Evolutionary conservation across 2,888 invertebrate genomes (phyloP), one percentile per base, ranked within the genome.

Genomic region (Exephanes ischioxanthus): DNA sequence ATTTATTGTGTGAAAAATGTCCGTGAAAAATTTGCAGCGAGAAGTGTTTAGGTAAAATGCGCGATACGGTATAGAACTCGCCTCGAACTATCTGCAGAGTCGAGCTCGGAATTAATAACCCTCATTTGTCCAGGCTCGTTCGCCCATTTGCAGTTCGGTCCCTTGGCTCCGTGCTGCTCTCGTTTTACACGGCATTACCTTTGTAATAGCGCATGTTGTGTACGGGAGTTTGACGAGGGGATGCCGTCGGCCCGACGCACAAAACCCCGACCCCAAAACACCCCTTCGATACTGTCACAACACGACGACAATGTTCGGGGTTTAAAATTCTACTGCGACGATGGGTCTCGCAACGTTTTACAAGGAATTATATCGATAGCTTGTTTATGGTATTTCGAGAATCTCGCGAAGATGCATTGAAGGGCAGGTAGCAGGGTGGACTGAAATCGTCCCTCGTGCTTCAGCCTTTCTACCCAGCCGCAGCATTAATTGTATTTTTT

Each of bases 211-310:
- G 73, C 48, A 73, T 80, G 53, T 51, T 61, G 48, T n/a, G 67
- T 45, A 71, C 58, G 14, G 66, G 16, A 53, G 45, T 45, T 53
- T 16, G 67, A 55, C 84, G 80, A 75, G 85, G 85, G 85, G 73
- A 75, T 48, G 63, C 55, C 81, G 76, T 55, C 61, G 70, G 84
- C 84, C 51, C 71, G 84, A 86, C 51, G 84, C 87, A 90, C 88
- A 87, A 89, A 87, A 83, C 83, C 81, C 81, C 89, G 89, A 91
- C 89, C 90, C 92, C 90, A 90, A 91, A 92, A 92, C 89, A 90
- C 88, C 93, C 93, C 91, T 90, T 70, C 88, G 91, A 91, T 90
- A 88, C 86, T 93, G 93, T 93, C 92, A 93, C 92, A 93, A 93
- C 93, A 93, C 85, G 86, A 87, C 89, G 90, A 79, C 80, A 76